phyloP scores from a whole-genome alignment of 2,113 vertebrate genomes.

The Entelurus aequoreus region DNA sequence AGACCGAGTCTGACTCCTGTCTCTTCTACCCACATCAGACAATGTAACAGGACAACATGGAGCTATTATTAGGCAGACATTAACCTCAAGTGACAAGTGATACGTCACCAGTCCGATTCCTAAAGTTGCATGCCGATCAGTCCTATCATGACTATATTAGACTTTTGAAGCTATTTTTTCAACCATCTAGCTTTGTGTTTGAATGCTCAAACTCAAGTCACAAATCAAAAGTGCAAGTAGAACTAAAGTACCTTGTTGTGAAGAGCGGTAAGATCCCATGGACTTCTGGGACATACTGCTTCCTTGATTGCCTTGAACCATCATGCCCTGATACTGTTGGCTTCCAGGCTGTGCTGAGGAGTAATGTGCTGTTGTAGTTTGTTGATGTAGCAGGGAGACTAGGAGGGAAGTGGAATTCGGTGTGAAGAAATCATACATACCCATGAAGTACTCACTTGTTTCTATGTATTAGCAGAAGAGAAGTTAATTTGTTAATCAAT shows the following conservation, averaged over 20 bases:
- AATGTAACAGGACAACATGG: constrained; percentile 24
- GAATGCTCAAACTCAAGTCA: constrained; percentile 10
- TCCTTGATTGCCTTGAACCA: constrained; percentile 85
- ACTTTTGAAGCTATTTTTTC: neutral
- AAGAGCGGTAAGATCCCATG: constrained; percentile 85
- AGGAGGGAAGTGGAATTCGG: constrained; percentile 37
- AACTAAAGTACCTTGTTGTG: constrained; percentile 84
- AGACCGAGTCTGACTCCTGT: constrained; percentile 16
- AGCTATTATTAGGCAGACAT: constrained; percentile 52
- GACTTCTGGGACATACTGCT: constrained; percentile 83
- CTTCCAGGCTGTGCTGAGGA: constrained; percentile 80
- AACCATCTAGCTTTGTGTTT: constrained; percentile 1
- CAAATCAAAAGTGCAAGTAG: neutral
- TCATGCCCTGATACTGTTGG: constrained; percentile 92
- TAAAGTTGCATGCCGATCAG: constrained; percentile 31
- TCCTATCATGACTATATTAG: too few species aligned
- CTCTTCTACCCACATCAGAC: constrained; percentile 25
- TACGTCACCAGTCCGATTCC: constrained; percentile 36
- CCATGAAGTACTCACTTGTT: neutral
- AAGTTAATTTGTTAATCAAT: constrained; percentile 14
- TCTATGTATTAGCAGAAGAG: constrained; percentile 5
- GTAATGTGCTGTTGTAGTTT: constrained; percentile 86
- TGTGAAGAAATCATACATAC: constrained; percentile 32
- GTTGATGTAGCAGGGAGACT: constrained; percentile 97
- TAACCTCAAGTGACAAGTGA: constrained; percentile 33